These are phyloP conservation scores for Cynodonichthys magdalenae DNA, from an alignment of 2,797 vertebrate species.

Conservation along the genomic window DNA sequence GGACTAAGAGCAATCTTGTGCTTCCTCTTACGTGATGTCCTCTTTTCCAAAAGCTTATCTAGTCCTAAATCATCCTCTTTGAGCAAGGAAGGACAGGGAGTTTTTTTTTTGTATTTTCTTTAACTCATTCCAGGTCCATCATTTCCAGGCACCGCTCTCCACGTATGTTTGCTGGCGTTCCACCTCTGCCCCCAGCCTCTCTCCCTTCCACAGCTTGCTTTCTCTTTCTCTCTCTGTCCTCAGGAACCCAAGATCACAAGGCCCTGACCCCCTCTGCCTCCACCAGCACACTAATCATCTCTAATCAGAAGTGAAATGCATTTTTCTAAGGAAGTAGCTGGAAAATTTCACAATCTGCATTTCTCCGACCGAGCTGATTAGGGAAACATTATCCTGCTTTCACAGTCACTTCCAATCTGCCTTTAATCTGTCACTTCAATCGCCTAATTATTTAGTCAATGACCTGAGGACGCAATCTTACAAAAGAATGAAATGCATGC, in stretches of 20 bases:
- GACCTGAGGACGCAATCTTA: conserved; percentile 84
- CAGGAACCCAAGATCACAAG: conserved; percentile 68
- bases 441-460: conserved; percentile 88
- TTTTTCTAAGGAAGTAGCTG: conserved; percentile 90
- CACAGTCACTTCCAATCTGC: conserved; percentile 88
- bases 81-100: conserved; percentile 39
- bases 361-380: conserved; percentile 88
- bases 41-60: conserved; percentile 68
- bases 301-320: conserved; percentile 89
- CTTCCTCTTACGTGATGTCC: conserved; percentile 69
- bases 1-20: conserved; percentile 62
- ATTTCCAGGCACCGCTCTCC: conserved; percentile 61
- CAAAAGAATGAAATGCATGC: conserved; percentile 84
- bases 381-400: conserved; percentile 88
- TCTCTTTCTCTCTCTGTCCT: conserved; percentile 48
- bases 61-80: conserved; percentile 70
- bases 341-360: conserved; percentile 90
- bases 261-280: conserved; percentile 70
- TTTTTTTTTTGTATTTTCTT: conserved; percentile 33
- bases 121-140: conserved; percentile 68
- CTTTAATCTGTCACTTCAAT: conserved; percentile 88
- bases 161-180: conserved; percentile 42
- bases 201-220: conserved; percentile 24
- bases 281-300: conserved; percentile 76
- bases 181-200: conserved; percentile 46